Base-by-base conservation (phyloP, 2,113 vertebrate genomes). In the Talpa occidentalis region DNA sequence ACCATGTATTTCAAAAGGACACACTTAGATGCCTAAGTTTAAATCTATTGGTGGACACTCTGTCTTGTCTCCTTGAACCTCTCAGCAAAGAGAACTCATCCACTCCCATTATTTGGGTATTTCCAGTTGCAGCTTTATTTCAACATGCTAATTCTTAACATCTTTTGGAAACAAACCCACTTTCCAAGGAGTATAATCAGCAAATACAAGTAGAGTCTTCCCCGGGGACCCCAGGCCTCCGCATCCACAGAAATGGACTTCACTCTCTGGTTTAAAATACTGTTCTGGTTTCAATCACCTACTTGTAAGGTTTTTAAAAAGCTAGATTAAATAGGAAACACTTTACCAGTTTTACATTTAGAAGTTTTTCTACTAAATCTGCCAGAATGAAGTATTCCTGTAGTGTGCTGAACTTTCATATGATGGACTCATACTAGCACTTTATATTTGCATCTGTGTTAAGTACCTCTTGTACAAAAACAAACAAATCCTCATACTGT, bases 311-410 rank as follows among this genome's bases (percentile, higher is more conserved):
- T 60, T 87, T 79, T 90, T 12, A 40, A 32, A 83, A 91, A 52
- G 28, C 11, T 76, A 19, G 17, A 90, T 60, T 54, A 32, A 21
- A 77, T 32, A 90, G 56, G 28, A 88, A 91, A 24, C 19, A 35
- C 78, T 44, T 67, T 60, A 70, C 30, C 52, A 64, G 32, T 83
- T 86, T 90, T 78, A 54, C 10, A 37, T 62, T 73, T 47, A 54
- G 49, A 40, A 2, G 54, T 56, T 83, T 89, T 96, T 82, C 49
- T 78, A 21, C 49, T 62, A 77, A 78, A 49, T 89, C n/a, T 91
- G 2, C 54, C 24, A 12, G n/a, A 90, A 73, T 89, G 64, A 88
- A 32, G 0, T 82, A 21, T 56, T 79, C 40, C 56, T 69, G 1
- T 62, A 47, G n/a, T 52, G 30, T 42, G 35, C 9, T 44, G n/a